phyloP scores from a whole-genome alignment of 2,113 vertebrate species.

The Ciconia boyciana region DNA sequence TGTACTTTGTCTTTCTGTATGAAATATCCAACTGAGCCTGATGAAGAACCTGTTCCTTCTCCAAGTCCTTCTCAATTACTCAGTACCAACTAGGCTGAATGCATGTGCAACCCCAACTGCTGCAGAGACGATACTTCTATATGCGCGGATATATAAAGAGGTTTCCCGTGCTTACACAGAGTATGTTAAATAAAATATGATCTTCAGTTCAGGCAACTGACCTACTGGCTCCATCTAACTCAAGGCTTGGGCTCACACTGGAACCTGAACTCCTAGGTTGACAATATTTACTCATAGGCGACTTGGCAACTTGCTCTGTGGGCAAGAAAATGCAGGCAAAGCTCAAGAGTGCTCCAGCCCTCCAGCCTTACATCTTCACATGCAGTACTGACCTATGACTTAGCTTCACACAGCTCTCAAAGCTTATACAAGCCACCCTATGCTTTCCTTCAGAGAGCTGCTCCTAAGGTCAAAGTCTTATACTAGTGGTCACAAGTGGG shows the following conservation, averaged over 20 bases:
- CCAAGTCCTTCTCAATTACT: neutral
- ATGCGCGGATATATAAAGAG: neutral
- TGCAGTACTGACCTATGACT: neutral
- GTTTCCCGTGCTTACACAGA: neutral
- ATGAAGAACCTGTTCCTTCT: neutral
- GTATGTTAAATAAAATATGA: neutral
- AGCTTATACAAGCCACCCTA: neutral
- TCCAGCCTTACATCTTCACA: neutral
- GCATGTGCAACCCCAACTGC: neutral
- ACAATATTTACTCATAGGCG: neutral
- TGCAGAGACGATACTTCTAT: neutral
- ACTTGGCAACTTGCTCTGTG: neutral
- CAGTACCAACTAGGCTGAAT: neutral
- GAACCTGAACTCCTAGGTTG: rapidly evolving
- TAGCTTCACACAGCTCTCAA: neutral
- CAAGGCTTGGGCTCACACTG: neutral
- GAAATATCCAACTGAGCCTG: neutral
- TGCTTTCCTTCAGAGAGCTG: neutral
- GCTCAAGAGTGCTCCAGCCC: neutral
- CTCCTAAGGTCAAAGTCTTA: neutral
- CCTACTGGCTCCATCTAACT: neutral
- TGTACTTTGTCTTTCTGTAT: neutral
- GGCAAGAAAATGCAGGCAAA: neutral
- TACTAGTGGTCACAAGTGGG: neutral
- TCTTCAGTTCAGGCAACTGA: neutral